Percentiles rank a stretch among this genome's conserved stretches.
These are phyloP conservation scores for Chouioia cunea DNA, from an alignment of 2,888 invertebrate species.

Conservation along the genomic window DNA sequence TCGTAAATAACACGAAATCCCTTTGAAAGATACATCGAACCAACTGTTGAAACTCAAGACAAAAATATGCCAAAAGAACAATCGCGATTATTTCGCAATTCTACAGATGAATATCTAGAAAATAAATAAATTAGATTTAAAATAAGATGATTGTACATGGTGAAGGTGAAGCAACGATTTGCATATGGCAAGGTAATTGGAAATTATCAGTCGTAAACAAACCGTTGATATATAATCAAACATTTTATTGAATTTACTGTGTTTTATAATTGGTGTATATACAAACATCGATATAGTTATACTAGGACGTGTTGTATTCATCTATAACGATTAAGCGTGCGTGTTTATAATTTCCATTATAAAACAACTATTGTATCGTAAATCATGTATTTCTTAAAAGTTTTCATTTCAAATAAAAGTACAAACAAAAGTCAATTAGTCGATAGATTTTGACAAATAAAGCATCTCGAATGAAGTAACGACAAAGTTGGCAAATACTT, in stretches of 20 bases:
- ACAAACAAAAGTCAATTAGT: constrained; percentile 9
- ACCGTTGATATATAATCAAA: constrained; percentile 26
- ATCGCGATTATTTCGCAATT: too few species aligned
- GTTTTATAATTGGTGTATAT: constrained; percentile 43
- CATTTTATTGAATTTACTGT: constrained; percentile 38
- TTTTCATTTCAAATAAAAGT: background rate
- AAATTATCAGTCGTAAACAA: constrained; percentile 30
- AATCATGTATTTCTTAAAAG: constrained; percentile 28
- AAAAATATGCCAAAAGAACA: too few species aligned
- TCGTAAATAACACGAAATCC: too few species aligned
- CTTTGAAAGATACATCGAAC: too few species aligned
- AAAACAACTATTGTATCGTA: background rate
- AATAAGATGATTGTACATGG: background rate
- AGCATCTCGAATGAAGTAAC: too few species aligned
- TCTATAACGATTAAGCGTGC: constrained; percentile 17
- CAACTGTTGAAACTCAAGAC: too few species aligned
- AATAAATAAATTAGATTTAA: background rate
- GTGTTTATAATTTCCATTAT: background rate
- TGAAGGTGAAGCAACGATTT: constrained; percentile 22
- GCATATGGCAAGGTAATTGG: constrained; percentile 22
- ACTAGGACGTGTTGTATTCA: constrained; percentile 12
- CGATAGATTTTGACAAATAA: background rate
- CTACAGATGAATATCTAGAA: too few species aligned
- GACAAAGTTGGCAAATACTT: background rate
- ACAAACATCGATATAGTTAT: constrained; percentile 38